Conservation (phyloP, 1,140 invertebrate genomes). For the Diorhabda sublineata region DNA sequence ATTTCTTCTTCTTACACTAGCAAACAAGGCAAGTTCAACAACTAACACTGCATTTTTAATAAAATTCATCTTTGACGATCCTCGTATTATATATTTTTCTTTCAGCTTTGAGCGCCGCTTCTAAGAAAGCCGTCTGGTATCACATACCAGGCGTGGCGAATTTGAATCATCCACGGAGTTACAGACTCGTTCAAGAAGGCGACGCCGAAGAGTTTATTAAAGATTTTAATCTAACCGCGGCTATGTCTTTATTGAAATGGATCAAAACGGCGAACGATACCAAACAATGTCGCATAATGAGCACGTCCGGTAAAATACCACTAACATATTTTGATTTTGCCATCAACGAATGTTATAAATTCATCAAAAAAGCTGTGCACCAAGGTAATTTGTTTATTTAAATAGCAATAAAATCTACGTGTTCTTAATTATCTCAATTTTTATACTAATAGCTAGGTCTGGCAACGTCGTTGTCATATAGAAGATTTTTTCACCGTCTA, state of each 20-base stretch:
- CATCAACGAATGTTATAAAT: slow-evolving; percentile 54
- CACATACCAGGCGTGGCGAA: slow-evolving; percentile 51
- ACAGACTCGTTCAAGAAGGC: slow-evolving; percentile 39
- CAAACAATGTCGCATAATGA: slow-evolving; percentile 46
- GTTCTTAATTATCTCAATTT: too few species aligned
- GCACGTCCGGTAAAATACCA: slow-evolving; percentile 48
- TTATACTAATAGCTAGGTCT: too few species aligned
- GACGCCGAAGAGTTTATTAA: slow-evolving; percentile 31
- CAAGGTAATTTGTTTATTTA: slow-evolving; percentile 26
- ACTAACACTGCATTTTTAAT: too few species aligned
- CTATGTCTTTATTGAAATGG: slow-evolving; percentile 75
- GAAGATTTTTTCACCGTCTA: too few species aligned
- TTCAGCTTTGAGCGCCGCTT: slow-evolving; percentile 56
- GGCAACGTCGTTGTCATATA: too few species aligned
- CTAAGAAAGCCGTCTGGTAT: slow-evolving; percentile 58
- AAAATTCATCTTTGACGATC: not conserved
- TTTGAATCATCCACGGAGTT: slow-evolving; percentile 56
- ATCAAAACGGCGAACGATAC: slow-evolving; percentile 55
- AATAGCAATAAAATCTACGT: too few species aligned
- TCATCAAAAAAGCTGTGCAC: slow-evolving; percentile 49
- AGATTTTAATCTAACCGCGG: slow-evolving; percentile 73
- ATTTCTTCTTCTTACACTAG: slow-evolving; percentile 55
- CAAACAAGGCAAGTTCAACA: slow-evolving; percentile 50
- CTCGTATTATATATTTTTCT: not conserved
- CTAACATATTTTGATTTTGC: slow-evolving; percentile 53